Percentiles rank a stretch among this genome's conserved stretches.
Evolutionary conservation across 2,888 invertebrate genomes (phyloP).

Genomic region (Saturnia japonica): DNA sequence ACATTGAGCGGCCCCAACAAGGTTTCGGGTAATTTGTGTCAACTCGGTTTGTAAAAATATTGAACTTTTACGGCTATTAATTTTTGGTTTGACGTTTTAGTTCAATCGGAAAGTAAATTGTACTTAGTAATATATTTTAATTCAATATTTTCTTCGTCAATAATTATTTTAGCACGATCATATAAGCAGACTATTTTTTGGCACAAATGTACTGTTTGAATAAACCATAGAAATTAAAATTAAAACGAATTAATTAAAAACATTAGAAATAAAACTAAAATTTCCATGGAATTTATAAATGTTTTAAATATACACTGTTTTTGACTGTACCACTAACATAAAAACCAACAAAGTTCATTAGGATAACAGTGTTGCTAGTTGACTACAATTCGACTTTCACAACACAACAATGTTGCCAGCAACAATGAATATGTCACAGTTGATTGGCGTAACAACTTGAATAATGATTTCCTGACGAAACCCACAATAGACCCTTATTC

Average conservation of each 20-base stretch:
- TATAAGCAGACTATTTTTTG: too few relatives aligned
- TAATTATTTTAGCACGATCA: too few relatives aligned
- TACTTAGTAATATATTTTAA: background rate
- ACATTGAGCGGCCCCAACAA: constrained; percentile 38
- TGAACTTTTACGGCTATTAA: constrained; percentile 1
- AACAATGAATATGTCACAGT: constrained; percentile 69
- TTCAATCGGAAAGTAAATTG: background rate
- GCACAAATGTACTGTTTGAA: too few relatives aligned
- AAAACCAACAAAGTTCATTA: constrained; percentile 28
- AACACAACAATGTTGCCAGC: constrained; percentile 25
- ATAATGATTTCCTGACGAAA: constrained; percentile 68
- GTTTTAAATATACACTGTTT: constrained; percentile 9
- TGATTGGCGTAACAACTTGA: constrained; percentile 69
- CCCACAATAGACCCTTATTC: constrained; percentile 48
- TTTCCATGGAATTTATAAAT: background rate
- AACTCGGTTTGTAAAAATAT: background rate
- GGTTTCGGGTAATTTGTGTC: constrained; percentile 33
- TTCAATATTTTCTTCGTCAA: background rate
- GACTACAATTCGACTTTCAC: constrained; percentile 18
- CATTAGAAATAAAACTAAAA: background rate
- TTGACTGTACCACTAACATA: background rate
- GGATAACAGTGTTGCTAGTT: constrained; percentile 24
- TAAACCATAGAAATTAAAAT: too few relatives aligned
- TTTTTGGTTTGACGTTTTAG: background rate
- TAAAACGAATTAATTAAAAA: too few relatives aligned